Percentiles rank a stretch among this genome's conserved stretches.
Evolutionary conservation across 2,888 invertebrate species (phyloP).

Genomic region (Metellina segmentata): DNA sequence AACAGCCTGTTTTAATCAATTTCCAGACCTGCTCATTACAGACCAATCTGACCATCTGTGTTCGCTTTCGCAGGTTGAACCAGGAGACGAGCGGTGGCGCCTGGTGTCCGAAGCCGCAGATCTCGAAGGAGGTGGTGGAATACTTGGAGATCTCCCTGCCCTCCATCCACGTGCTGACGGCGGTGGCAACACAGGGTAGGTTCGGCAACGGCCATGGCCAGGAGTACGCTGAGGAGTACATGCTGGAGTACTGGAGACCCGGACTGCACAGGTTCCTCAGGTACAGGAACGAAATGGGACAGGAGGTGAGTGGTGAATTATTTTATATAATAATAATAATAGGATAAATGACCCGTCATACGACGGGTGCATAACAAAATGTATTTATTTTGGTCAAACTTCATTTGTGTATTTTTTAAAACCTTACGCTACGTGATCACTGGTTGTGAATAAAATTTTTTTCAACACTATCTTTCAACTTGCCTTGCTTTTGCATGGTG

Average conservation of each 20-base stretch:
- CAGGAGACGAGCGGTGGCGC: slow-evolving; percentile 92
- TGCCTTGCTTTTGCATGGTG: too few species aligned
- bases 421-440: too few species aligned
- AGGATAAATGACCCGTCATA: too few species aligned
- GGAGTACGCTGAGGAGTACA: slow-evolving; percentile 92
- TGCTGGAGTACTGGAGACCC: slow-evolving; percentile 87
- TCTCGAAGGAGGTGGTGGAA: slow-evolving; percentile 86
- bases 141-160: slow-evolving; percentile 91
- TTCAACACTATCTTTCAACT: too few species aligned
- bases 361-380: too few species aligned
- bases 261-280: slow-evolving; percentile 44
- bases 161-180: slow-evolving; percentile 89
- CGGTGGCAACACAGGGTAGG: slow-evolving; percentile 93
- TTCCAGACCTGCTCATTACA: too few species aligned
- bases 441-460: too few species aligned
- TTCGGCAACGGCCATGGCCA: slow-evolving; percentile 95
- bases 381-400: too few species aligned
- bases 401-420: too few species aligned
- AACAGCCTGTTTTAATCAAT: too few species aligned
- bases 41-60: too few species aligned
- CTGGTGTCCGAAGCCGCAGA: slow-evolving; percentile 93
- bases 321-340: too few species aligned
- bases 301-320: slow-evolving; percentile 39
- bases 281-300: slow-evolving; percentile 46
- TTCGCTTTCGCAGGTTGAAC: slow-evolving; percentile 85